Conservation (phyloP, 2,888 invertebrate species). For the Pammene aurita region DNA sequence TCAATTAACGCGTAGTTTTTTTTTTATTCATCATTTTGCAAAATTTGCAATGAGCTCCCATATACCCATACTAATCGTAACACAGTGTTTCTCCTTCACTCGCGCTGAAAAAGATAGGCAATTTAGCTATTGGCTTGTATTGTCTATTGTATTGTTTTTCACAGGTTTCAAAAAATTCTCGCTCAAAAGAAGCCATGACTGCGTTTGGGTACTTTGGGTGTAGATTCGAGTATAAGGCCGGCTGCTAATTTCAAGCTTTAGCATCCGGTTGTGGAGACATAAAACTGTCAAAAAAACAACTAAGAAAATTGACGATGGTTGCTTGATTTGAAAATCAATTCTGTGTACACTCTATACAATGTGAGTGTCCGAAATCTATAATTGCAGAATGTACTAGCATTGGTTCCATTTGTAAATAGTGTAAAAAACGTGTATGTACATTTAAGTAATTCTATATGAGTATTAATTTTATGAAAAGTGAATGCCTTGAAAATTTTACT, state of each 20-base stretch:
- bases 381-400: constrained; percentile 32
- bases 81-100: no score
- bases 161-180: not conserved
- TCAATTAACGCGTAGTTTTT: no score
- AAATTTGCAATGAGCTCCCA: no score
- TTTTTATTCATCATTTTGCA: no score
- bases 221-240: no score
- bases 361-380: constrained; percentile 1
- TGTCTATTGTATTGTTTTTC: no score
- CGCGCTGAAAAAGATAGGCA: no score
- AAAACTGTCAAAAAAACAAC: constrained; percentile 16
- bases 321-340: not conserved
- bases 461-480: constrained; percentile 54
- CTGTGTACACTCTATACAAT: constrained; percentile 11
- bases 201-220: not conserved
- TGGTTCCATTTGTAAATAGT: constrained; percentile 47
- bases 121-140: no score
- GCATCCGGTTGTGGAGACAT: not conserved
- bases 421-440: constrained; percentile 54
- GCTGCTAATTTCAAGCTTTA: no score
- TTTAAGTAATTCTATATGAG: constrained; percentile 52
- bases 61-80: no score
- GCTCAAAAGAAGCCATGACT: not conserved
- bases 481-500: constrained; percentile 66
- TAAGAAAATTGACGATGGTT: constrained; percentile 5